These are phyloP conservation scores for Carterocephalus palaemon DNA, from an alignment of 2,888 invertebrate genomes.

Conservation along the genomic window DNA sequence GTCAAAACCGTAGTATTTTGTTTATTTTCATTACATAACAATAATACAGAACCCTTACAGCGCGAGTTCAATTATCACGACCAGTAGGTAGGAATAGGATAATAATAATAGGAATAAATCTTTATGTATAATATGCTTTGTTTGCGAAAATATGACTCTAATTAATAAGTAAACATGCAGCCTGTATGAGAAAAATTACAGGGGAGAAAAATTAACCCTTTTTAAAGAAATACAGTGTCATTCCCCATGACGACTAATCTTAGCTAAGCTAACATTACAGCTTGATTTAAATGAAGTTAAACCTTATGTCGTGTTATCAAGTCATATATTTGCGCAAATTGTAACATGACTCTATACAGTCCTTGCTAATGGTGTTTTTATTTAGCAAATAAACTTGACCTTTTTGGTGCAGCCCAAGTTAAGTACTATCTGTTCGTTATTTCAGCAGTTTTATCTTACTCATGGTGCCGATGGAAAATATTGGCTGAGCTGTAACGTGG, in stretches of 20 bases:
- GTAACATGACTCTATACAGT: conserved; percentile 2
- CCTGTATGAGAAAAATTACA: neutral
- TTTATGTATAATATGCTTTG: too few species aligned
- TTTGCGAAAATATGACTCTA: conserved; percentile 13
- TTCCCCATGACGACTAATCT: neutral
- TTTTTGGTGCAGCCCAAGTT: conserved; percentile 17
- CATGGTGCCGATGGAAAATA: too few species aligned
- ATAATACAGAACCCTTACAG: too few species aligned
- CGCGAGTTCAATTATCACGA: too few species aligned
- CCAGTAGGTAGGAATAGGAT: too few species aligned
- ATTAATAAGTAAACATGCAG: conserved; percentile 15
- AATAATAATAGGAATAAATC: too few species aligned
- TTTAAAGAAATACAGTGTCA: neutral
- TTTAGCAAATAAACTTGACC: conserved; percentile 22
- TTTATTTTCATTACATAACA: too few species aligned
- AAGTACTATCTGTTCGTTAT: conserved; percentile 11
- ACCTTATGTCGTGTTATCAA: neutral
- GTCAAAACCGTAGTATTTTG: too few species aligned
- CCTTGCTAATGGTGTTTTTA: conserved; percentile 20
- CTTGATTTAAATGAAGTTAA: neutral
- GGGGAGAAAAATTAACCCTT: neutral
- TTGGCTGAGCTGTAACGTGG: too few species aligned
- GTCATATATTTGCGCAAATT: neutral
- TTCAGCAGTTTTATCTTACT: too few species aligned
- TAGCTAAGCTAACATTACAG: neutral